phyloP scores from a whole-genome alignment of 1,140 invertebrate species.

The Drosophila hydei region DNA sequence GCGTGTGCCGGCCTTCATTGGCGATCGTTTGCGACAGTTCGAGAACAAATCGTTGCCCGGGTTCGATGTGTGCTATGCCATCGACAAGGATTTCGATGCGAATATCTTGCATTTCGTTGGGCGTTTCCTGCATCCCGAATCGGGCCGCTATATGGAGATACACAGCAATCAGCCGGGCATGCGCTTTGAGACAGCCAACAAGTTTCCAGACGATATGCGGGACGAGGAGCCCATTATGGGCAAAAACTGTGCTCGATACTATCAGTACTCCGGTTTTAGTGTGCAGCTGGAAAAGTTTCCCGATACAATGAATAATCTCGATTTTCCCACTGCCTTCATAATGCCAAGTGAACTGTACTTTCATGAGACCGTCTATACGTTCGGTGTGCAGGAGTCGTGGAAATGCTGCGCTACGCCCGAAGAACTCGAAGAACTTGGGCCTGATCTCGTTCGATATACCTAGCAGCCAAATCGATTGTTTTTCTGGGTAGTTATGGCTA shows the following conservation, averaged over 20 bases:
- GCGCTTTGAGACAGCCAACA: slow-evolving; percentile 94
- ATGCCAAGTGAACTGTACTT: slow-evolving; percentile 89
- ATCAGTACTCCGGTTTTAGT: slow-evolving; percentile 92
- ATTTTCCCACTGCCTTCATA: slow-evolving; percentile 82
- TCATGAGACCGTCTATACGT: slow-evolving; percentile 86
- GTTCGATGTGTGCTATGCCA: slow-evolving; percentile 91
- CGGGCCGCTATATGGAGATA: slow-evolving; percentile 88
- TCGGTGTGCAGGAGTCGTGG: slow-evolving; percentile 85
- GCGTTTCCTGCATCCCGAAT: slow-evolving; percentile 84
- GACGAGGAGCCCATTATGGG: slow-evolving; percentile 85
- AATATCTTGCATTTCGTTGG: slow-evolving; percentile 49
- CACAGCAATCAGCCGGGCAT: slow-evolving; percentile 94
- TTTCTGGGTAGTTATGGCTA: no score
- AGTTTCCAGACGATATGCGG: slow-evolving; percentile 85
- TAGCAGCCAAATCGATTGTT: no score
- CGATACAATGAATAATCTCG: slow-evolving; percentile 91
- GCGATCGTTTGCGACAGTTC: slow-evolving; percentile 82
- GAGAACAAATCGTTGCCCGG: slow-evolving; percentile 84
- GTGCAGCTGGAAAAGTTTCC: slow-evolving; percentile 96
- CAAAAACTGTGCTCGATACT: slow-evolving; percentile 89
- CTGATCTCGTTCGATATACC: slow-evolving; percentile 29
- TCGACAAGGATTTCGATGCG: slow-evolving; percentile 81
- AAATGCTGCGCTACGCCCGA: slow-evolving; percentile 46
- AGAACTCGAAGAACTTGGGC: slow-evolving; percentile 32
- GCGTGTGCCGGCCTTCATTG: slow-evolving; percentile 85